Evolutionary conservation across 2,888 invertebrate genomes (phyloP).

Genomic region (Folsomia manolachei): DNA sequence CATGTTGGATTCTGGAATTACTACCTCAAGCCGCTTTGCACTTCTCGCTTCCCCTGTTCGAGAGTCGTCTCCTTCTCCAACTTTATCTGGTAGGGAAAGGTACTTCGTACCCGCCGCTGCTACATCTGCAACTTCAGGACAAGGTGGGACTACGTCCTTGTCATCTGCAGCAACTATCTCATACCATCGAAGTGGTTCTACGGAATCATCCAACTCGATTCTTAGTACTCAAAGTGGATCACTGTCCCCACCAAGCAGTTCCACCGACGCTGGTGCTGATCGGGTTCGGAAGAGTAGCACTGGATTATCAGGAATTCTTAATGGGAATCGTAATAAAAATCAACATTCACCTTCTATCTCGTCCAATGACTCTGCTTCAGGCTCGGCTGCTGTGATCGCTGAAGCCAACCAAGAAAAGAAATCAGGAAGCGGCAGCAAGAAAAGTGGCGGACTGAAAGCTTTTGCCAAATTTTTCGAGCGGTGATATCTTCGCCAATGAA

Average conservation of each 20-base stretch:
- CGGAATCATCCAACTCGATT: not conserved
- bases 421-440: too few species aligned
- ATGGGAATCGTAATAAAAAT: not conserved
- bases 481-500: too few species aligned
- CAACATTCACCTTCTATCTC: not conserved
- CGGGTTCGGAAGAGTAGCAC: too few species aligned
- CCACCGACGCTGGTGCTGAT: too few species aligned
- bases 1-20: conserved; percentile 26
- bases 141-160: not conserved
- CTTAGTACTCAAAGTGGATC: not conserved
- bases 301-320: not conserved
- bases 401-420: conserved; percentile 30
- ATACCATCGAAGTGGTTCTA: conserved; percentile 12
- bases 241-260: not conserved
- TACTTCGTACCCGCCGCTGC: not conserved
- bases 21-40: conserved; percentile 39
- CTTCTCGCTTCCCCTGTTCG: conserved; percentile 37
- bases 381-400: conserved; percentile 21
- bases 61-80: conserved; percentile 12
- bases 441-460: conserved; percentile 43
- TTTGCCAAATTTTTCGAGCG: conserved; percentile 47
- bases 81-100: not conserved
- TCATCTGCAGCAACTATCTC: not conserved
- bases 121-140: not conserved
- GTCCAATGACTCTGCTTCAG: not conserved